phyloP scores from a whole-genome alignment of 2,888 invertebrate genomes.

The Mesoligia furuncula region DNA sequence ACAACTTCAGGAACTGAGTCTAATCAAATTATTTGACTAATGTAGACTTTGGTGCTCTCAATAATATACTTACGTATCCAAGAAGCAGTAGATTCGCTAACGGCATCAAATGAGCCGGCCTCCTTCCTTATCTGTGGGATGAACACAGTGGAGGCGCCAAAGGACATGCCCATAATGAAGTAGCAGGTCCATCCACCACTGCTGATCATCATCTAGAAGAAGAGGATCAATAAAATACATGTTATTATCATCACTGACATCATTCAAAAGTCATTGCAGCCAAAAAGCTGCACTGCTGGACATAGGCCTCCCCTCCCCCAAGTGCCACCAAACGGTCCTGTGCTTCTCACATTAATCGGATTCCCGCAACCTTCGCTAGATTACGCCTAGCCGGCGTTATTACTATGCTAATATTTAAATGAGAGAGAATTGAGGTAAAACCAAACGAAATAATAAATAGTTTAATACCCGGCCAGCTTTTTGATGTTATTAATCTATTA shows the following conservation, averaged over 20 bases:
- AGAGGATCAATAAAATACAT: background rate
- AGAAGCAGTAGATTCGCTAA: constrained; percentile 68
- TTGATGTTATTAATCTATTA: background rate
- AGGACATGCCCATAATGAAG: constrained; percentile 54
- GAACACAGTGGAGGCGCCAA: constrained; percentile 55
- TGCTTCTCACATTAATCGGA: background rate
- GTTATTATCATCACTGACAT: background rate
- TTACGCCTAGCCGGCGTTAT: no score
- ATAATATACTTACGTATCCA: constrained; percentile 69
- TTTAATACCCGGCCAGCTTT: no score
- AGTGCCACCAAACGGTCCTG: background rate
- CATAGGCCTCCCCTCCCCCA: background rate
- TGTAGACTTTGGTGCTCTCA: background rate
- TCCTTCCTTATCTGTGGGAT: constrained; percentile 46
- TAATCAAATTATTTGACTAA: background rate
- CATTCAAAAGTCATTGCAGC: background rate
- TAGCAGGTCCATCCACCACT: constrained; percentile 62
- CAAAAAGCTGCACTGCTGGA: background rate
- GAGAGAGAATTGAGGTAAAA: no score
- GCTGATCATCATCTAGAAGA: constrained; percentile 48
- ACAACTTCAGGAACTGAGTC: background rate
- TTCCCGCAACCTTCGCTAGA: accelerated
- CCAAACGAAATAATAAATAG: no score
- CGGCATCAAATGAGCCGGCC: constrained; percentile 58
- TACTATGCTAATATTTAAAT: background rate